Evolutionary conservation across 2,888 invertebrate species (phyloP).

Genomic region (Caenorhabditis sp.): DNA sequence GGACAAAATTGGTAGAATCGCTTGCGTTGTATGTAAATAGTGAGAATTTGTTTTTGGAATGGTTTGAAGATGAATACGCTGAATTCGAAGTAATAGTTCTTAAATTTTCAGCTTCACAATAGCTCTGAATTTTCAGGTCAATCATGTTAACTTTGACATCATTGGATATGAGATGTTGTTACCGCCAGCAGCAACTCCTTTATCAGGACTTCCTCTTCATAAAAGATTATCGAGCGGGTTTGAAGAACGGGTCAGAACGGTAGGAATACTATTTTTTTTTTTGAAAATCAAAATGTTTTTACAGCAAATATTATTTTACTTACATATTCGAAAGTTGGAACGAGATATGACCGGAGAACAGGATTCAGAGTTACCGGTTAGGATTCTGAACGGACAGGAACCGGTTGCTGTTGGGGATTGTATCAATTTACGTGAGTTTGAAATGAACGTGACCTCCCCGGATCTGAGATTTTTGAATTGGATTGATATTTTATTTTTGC

Average conservation of each 20-base stretch:
- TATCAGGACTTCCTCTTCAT: slow-evolving; percentile 92
- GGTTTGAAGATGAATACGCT: slow-evolving; percentile 97
- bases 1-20: slow-evolving; percentile 75
- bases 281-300: neutral
- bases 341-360: slow-evolving; percentile 74
- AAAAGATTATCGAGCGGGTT: slow-evolving; percentile 95
- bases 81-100: slow-evolving; percentile 80
- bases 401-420: slow-evolving; percentile 92
- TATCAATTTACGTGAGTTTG: slow-evolving; percentile 89
- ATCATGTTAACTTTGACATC: slow-evolving; percentile 77
- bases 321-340: slow-evolving; percentile 51
- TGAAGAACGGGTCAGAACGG: slow-evolving; percentile 77
- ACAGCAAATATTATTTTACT: slow-evolving; percentile 51
- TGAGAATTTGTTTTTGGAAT: slow-evolving; percentile 95
- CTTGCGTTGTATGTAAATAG: slow-evolving; percentile 75
- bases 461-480: neutral
- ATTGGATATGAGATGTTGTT: slow-evolving; percentile 94
- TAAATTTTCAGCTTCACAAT: neutral
- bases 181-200: slow-evolving; percentile 92
- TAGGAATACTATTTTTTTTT: slow-evolving; percentile 36
- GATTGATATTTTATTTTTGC: too few relatives aligned
- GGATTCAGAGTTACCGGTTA: slow-evolving; percentile 85
- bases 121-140: slow-evolving; percentile 25
- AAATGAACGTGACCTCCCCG: too few relatives aligned
- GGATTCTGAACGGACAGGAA: slow-evolving; percentile 79